Conservation (phyloP, 1,140 invertebrate species). For the Subanguina moxae region DNA sequence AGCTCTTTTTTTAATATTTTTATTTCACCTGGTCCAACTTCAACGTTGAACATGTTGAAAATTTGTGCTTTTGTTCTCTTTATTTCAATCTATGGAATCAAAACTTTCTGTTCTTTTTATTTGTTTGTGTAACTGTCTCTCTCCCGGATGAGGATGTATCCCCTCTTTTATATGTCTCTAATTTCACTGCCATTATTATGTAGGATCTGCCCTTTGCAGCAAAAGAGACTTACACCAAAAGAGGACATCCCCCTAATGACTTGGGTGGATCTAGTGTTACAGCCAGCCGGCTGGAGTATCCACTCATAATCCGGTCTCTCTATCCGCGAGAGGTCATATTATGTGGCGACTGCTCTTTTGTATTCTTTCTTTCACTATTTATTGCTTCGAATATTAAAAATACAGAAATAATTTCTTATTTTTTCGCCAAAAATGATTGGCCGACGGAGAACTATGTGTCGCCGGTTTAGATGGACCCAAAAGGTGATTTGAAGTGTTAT, state of each 20-base stretch:
- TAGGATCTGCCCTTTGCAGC: too few relatives aligned
- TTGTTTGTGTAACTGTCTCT: too few relatives aligned
- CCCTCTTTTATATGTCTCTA: too few relatives aligned
- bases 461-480: conserved; percentile 38
- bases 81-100: too few relatives aligned
- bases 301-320: neutral
- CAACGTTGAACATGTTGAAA: neutral
- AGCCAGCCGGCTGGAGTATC: neutral
- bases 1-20: neutral
- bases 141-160: too few relatives aligned
- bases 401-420: neutral
- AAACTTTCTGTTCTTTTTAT: too few relatives aligned
- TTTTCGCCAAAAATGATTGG: neutral
- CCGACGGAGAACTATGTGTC: conserved; percentile 18
- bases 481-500: conserved; percentile 24
- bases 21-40: neutral
- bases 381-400: neutral
- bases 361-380: conserved; percentile 3
- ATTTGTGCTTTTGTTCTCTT: too few relatives aligned
- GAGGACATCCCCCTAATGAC: too few relatives aligned
- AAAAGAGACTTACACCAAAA: too few relatives aligned
- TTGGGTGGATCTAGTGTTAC: too few relatives aligned
- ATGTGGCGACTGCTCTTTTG: neutral
- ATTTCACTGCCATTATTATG: too few relatives aligned
- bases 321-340: too few relatives aligned